Evolutionary conservation across 2,888 invertebrate species (phyloP), one percentile per base, ranked within the genome.

Genomic region (Petrophora chlorosata): DNA sequence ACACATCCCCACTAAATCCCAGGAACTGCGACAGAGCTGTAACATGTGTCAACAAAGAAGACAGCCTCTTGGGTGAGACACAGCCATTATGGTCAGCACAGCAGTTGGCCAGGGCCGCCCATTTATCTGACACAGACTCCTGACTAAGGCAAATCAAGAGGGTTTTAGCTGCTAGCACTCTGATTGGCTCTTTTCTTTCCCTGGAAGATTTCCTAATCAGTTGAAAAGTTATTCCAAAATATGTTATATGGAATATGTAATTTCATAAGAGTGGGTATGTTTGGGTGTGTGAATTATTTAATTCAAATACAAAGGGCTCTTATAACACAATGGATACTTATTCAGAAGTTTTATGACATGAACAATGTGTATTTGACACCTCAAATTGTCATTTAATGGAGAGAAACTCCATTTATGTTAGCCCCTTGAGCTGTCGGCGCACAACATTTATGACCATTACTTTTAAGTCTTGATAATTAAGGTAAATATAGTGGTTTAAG

Each of bases 71-170:
- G 36, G 93, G 92, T 0, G 94, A 93, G 32, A 95, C 92, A 59
- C 94, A 95, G 23, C 94, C 94, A 70, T 95, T 95, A 67, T 95
- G 94, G 75, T 95, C 95, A 1, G 94, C 92, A 65, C 94, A 91
- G 63, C 94, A 93, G 63, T 92, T 91, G 70, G 95, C 95, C 34
- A 96, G 83, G 36, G 94, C 95, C 50, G 91, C 89, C 86, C 92
- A 91, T 59, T 92, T 87, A 51, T 95, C 94, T 34, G 91, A 79
- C 7, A 94, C 84, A 12, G 92, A 90, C 29, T 93, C 93, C 59
- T 92, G 92, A 63, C 94, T 94, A 44, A 96, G 82, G 4, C 95
- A 76, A 33, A 93, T 92, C 36, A 96, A 81, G 0, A 93, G 86
- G 0, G 94, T 90, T 83, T 95, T 95, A 0, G 94, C 92, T 46